Base-by-base conservation (phyloP, 1,140 invertebrate genomes). In the Pantala flavescens region DNA sequence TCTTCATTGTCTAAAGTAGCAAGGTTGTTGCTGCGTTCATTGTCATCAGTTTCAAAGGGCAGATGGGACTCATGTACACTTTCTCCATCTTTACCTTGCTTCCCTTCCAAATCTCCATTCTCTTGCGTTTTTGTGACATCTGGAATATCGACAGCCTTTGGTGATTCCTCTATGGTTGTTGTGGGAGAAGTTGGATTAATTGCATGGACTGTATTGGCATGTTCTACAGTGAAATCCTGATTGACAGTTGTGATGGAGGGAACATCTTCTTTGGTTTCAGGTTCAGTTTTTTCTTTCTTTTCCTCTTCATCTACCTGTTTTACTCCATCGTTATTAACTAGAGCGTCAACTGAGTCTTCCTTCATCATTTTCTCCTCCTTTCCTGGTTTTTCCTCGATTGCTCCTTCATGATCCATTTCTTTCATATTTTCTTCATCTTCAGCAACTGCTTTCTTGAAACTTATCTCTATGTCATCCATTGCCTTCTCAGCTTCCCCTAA, bases 341-440 rank as follows among this genome's bases (percentile, higher is more conserved):
- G 70, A 19, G 70, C n/a, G n/a, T 49, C 49, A 10, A 71, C 24
- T 21, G 23, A 7, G 24, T 63, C 24, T 3, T 24, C 23, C 23
- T 28, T 36, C 21, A 55, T 28, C 5, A 75, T 28, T 0, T 70
- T 42, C 16, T 71, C 71, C 42, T 76, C 71, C 24, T 76, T 76
- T 43, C 72, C 74, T 70, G 23, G 43, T 24, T 28, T 24, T 63
- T 70, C 74, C 63, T 70, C 74, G 11, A 74, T 24, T 73, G 73
- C 78, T 77, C 23, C 73, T 71, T 74, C 73, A 21, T 73, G 76
- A 78, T 71, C 77, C 75, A 23, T 78, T 81, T 73, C 80, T 82
- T 36, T 78, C 78, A 23, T 78, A 71, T 79, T 78, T 2, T 80
- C 79, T 77, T 78, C 75, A 42, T 79, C 79, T 72, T 74, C 43